phyloP scores from a whole-genome alignment of 2,797 vertebrate genomes.

The Tangara arthus region DNA sequence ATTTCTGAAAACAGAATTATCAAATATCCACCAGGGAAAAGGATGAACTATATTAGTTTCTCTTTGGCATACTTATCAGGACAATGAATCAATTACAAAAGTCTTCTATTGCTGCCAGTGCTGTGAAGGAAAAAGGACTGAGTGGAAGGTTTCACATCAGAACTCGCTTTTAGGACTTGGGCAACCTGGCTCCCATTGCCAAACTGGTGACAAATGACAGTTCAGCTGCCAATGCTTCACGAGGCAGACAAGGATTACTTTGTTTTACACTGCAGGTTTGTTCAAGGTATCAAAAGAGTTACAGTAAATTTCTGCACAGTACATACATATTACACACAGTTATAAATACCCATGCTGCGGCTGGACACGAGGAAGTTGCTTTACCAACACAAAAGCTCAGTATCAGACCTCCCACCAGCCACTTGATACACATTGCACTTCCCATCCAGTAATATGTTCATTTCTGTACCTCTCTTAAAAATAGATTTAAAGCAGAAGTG shows the following conservation, averaged over 20 bases:
- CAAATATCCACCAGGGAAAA: constrained; percentile 48
- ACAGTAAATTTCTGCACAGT: constrained; percentile 63
- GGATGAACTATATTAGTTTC: constrained; percentile 35
- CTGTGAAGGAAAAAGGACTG: neutral
- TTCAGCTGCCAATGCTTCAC: constrained; percentile 19
- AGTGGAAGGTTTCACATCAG: neutral
- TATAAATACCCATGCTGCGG: constrained; percentile 60
- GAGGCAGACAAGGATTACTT: constrained; percentile 14
- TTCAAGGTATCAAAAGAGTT: constrained; percentile 47
- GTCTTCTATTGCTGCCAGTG: constrained; percentile 46
- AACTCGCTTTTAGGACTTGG: neutral
- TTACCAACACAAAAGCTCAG: neutral
- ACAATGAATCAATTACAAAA: constrained; percentile 32
- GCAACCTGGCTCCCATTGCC: neutral
- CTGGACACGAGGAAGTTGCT: constrained; percentile 18
- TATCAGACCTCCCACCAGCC: constrained; percentile 21
- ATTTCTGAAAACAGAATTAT: constrained; percentile 49
- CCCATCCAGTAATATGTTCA: constrained; percentile 74
- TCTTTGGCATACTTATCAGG: constrained; percentile 66
- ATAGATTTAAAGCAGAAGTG: constrained; percentile 82
- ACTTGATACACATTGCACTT: constrained; percentile 66
- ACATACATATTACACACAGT: constrained; percentile 53
- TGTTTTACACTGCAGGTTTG: constrained; percentile 9
- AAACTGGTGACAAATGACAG: neutral
- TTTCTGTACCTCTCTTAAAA: constrained; percentile 82